Percentiles rank a stretch among this genome's conserved stretches.
phyloP scores from a whole-genome alignment of 2,888 invertebrate species.

The Andrena dorsata region DNA sequence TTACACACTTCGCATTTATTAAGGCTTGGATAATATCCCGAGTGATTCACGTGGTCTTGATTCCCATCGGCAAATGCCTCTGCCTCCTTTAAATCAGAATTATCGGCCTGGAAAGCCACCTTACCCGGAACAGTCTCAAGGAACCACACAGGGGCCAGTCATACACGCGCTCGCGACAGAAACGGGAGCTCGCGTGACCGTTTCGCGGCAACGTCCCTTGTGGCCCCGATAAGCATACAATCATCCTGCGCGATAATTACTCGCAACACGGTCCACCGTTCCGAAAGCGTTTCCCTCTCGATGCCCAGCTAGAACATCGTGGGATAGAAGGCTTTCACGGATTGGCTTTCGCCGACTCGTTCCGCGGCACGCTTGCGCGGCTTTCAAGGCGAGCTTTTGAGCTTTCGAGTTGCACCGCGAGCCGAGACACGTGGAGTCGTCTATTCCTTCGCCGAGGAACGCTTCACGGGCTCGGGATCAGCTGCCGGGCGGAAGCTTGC shows the following conservation, averaged over 20 bases:
- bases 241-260: slow-evolving; percentile 18
- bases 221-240: slow-evolving; percentile 6
- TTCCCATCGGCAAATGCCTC: too few relatives aligned
- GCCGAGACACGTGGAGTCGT: slow-evolving; percentile 80
- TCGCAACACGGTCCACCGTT: slow-evolving; percentile 1
- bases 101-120: too few relatives aligned
- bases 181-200: background rate
- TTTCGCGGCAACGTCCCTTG: slow-evolving; percentile 1
- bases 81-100: background rate
- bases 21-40: too few relatives aligned
- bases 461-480: slow-evolving; percentile 52
- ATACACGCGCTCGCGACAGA: background rate
- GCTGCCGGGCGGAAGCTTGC: background rate
- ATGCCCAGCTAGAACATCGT: slow-evolving; percentile 35
- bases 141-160: background rate
- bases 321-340: slow-evolving; percentile 34
- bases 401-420: slow-evolving; percentile 76
- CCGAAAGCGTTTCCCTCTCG: slow-evolving; percentile 49
- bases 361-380: slow-evolving; percentile 78
- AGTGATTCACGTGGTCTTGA: too few relatives aligned
- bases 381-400: slow-evolving; percentile 75
- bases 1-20: too few relatives aligned
- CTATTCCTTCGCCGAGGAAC: slow-evolving; percentile 66
- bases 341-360: slow-evolving; percentile 60
- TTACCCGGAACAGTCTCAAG: too few relatives aligned